A percentile compares a stretch with the other conserved stretches of the same genome.
phyloP scores from a whole-genome alignment of 2,888 invertebrate genomes.

The Bimastos eiseni region DNA sequence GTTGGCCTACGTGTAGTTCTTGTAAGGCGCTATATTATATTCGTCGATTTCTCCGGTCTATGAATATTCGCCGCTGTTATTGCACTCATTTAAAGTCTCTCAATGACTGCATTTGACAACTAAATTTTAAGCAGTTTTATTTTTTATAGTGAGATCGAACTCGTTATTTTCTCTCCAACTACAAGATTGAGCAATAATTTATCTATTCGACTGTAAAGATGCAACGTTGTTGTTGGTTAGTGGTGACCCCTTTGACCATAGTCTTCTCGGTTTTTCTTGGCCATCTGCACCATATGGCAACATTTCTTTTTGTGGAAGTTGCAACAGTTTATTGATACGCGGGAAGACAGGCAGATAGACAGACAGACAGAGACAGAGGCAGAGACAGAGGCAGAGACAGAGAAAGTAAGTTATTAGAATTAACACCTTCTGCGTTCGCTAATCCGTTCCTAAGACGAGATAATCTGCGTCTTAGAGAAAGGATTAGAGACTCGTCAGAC shows the following conservation, averaged over 20 bases:
- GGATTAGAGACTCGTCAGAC: neutral
- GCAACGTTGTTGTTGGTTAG: neutral
- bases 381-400: neutral
- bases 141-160: neutral
- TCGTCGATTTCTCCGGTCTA: neutral
- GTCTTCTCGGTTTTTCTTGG: neutral
- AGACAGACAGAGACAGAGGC: neutral
- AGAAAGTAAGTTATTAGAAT: no score
- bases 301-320: neutral
- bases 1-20: no score
- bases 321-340: neutral
- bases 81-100: neutral
- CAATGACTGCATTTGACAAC: neutral
- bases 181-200: no score
- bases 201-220: neutral
- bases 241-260: neutral
- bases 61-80: neutral
- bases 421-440: neutral
- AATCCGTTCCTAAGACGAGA: neutral
- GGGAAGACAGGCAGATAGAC: neutral
- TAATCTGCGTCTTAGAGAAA: neutral
- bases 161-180: neutral
- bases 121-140: neutral
- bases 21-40: neutral
- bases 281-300: neutral